Evolutionary conservation across 2,113 vertebrate genomes (phyloP), one percentile per base, ranked within the genome.

Genomic region (Loxodonta africana): DNA sequence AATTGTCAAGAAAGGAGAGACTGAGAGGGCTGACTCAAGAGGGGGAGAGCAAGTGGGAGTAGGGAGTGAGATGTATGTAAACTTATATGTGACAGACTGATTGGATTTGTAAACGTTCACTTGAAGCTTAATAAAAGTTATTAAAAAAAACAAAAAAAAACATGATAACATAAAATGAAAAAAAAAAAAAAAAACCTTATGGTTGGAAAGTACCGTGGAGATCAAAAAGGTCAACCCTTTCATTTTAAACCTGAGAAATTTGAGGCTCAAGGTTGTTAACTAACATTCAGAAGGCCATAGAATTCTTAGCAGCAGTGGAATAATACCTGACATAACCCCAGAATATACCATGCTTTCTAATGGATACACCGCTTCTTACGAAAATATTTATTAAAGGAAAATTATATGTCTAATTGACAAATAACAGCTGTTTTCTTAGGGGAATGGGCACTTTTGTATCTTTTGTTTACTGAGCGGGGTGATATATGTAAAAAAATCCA

Each of bases 161-260:
- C n/a, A n/a, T n/a, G n/a, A n/a, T n/a, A n/a, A n/a, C n/a, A n/a
- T n/a, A n/a, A n/a, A n/a, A n/a, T n/a, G n/a, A n/a, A n/a, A n/a
- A n/a, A n/a, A n/a, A n/a, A n/a, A n/a, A n/a, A n/a, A n/a, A n/a
- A 80, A 30, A 86, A 33, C 2, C 18, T 71, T 30, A 41, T 0
- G 33, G 17, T 28, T 83, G 8, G 7, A 95, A 78, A 90, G 4
- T 3, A 21, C 5, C 3, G 33, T 23, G 28, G 17, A 80, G 26
- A 82, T 11, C 11, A 80, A 51, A 3, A 76, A 71, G 53, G 37
- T 87, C 33, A 84, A 15, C 15, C 3, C 7, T 1, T 53, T 80
- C 80, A 78, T 82, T 91, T 84, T 25, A 69, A 62, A 93, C 17
- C 33, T 51, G 46, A 80, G 30, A 67, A 96, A 74, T 30, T n/a